Evolutionary conservation across 2,888 invertebrate genomes (phyloP).

Genomic region (Drosophila hamatofila): DNA sequence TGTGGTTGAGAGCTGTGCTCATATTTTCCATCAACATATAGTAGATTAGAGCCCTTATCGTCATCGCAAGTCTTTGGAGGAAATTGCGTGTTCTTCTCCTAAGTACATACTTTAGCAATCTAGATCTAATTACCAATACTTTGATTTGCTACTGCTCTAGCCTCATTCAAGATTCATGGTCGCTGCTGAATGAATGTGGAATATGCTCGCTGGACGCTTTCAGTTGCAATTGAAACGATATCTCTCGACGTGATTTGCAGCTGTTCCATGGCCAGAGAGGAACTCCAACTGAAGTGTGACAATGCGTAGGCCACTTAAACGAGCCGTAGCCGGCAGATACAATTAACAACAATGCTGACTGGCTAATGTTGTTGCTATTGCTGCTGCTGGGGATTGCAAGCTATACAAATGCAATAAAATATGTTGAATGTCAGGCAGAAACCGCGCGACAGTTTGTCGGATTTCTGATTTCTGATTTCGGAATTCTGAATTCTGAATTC

Average conservation of each 20-base stretch:
- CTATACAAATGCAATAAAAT: constrained; percentile 70
- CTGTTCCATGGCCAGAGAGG: constrained; percentile 8
- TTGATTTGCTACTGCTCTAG: constrained; percentile 7
- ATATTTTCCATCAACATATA: neutral
- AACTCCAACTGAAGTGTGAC: constrained; percentile 70
- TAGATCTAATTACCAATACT: constrained; percentile 46
- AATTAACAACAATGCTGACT: constrained; percentile 62
- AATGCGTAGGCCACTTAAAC: constrained; percentile 61
- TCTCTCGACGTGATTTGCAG: constrained; percentile 27
- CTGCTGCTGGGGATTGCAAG: constrained; percentile 13
- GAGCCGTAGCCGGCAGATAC: constrained; percentile 53
- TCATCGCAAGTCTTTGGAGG: neutral
- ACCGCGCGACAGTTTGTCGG: constrained; percentile 45
- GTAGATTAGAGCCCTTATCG: constrained; percentile 41
- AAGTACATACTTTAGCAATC: constrained; percentile 47
- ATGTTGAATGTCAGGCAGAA: constrained; percentile 65
- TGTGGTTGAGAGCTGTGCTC: neutral
- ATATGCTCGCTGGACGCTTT: neutral
- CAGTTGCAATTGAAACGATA: neutral
- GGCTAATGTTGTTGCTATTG: constrained; percentile 12
- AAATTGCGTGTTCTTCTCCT: constrained; percentile 33
- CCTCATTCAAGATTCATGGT: neutral
- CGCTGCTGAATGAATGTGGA: neutral
- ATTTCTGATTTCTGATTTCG: neutral
- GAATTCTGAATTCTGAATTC: neutral